Conservation (phyloP, 2,797 vertebrate genomes). For the Poecile montanus region DNA sequence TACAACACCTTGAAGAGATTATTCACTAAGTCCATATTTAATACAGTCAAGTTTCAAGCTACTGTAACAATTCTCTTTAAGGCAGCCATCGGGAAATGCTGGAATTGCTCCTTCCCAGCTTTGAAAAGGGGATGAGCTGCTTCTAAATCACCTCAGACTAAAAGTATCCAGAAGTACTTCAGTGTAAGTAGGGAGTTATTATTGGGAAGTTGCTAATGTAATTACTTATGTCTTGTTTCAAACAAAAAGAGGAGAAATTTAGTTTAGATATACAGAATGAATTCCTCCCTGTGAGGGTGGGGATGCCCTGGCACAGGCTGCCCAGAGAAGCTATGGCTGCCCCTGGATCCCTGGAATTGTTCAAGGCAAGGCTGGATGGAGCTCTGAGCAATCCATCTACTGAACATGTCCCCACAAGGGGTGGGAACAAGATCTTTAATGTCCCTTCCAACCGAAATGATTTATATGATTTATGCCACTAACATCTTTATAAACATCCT, state of each 20-base stretch:
- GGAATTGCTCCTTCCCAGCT: neutral
- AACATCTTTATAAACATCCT: neutral
- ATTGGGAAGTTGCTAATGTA: neutral
- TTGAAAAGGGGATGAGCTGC: neutral
- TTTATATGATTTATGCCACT: neutral
- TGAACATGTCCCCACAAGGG: neutral
- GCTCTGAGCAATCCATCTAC: neutral
- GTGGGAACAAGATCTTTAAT: neutral
- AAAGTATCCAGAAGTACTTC: neutral
- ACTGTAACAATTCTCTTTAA: neutral
- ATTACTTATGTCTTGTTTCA: neutral
- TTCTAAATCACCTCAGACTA: neutral
- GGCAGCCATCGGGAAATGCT: neutral
- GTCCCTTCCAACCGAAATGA: neutral
- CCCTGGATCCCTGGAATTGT: neutral
- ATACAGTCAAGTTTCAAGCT: neutral
- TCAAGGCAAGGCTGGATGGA: neutral
- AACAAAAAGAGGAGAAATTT: neutral
- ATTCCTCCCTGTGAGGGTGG: neutral
- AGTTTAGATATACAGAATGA: neutral
- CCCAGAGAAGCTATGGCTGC: neutral
- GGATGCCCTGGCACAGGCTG: accelerated
- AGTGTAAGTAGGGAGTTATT: neutral
- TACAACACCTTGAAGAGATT: neutral
- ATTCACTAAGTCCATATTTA: neutral